Base-by-base conservation (phyloP, 2,797 vertebrate genomes). In the Pangasius larnaudii region DNA sequence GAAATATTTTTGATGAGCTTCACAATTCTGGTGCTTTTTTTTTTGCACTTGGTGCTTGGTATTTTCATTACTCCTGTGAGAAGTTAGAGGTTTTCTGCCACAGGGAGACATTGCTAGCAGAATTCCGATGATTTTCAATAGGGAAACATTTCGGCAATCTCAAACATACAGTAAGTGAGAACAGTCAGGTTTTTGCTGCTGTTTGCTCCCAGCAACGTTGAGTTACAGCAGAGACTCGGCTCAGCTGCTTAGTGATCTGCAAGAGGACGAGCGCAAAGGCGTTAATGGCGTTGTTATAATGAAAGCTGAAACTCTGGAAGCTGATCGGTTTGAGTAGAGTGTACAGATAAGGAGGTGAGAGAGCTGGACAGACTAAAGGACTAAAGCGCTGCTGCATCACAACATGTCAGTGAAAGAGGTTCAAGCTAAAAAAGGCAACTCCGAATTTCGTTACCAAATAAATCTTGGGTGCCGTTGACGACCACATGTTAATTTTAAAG, bases 401-500 rank as follows among this genome's bases (percentile, higher is more conserved):
- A 61, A 27, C 2, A 51, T 77, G 9, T 30, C 46, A 30, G 0
- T 13, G 4, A 79, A 58, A 11, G 10, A 58, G 8, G 27, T 78
- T 53, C 22, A 53, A 33, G 56, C 22, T 19, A 33, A 53, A 46
- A 2, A 53, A 39, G 27, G 63, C 27, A 65, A 65, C n/a, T 65
- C 69, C 10, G 30, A 42, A 72, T 39, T 72, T 42, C 36, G 13
- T 72, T 72, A 51, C 24, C 30, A 33, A 56, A 19, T 56, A 2
- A 53, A 53, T 53, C 51, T 16, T 16, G 51, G 59, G 9, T 13
- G 0, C 79, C 33, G n/a, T 18, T 82, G 36, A 63, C n/a, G 24
- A 46, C 8, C 78, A 27, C 22, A 27, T 82, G 36, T 16, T 82
- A 82, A 82, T 82, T 82, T n/a, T 63, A 63, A 46, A 63, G 58